Evolutionary conservation across 2,797 vertebrate species (phyloP).

Genomic region (Hydrocynus forskahlii): DNA sequence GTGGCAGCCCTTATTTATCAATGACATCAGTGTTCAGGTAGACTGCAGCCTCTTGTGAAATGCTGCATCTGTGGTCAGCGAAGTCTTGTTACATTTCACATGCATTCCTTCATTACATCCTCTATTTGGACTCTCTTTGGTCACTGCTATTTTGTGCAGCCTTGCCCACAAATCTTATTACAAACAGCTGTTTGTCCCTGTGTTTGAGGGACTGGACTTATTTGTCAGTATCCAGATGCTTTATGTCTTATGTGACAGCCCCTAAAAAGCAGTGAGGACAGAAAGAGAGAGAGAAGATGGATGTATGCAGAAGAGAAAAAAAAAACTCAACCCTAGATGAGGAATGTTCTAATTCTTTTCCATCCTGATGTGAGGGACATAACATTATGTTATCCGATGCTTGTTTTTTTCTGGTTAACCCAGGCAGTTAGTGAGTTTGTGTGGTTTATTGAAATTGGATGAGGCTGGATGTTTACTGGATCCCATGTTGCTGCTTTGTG

Average conservation of each 20-base stretch:
- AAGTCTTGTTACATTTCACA: neutral
- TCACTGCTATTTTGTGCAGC: neutral
- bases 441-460: slow-evolving; percentile 40
- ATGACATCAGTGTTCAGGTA: neutral
- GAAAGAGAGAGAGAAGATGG: neutral
- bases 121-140: neutral
- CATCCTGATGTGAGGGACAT: neutral
- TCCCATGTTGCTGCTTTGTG: slow-evolving; percentile 14
- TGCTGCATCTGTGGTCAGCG: neutral
- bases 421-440: slow-evolving; percentile 10
- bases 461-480: slow-evolving; percentile 35
- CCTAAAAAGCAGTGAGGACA: neutral
- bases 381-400: neutral
- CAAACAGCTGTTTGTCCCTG: slow-evolving; percentile 15
- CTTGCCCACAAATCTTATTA: slow-evolving; percentile 20
- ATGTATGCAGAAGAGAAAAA: neutral
- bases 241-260: neutral
- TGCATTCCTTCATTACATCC: neutral
- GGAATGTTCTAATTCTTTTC: neutral
- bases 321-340: no score
- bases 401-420: slow-evolving; percentile 23
- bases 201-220: slow-evolving; percentile 27
- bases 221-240: slow-evolving; percentile 24
- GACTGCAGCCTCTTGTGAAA: neutral
- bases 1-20: neutral